phyloP scores from a whole-genome alignment of 2,113 vertebrate genomes.

The Nesospiza acunhae region DNA sequence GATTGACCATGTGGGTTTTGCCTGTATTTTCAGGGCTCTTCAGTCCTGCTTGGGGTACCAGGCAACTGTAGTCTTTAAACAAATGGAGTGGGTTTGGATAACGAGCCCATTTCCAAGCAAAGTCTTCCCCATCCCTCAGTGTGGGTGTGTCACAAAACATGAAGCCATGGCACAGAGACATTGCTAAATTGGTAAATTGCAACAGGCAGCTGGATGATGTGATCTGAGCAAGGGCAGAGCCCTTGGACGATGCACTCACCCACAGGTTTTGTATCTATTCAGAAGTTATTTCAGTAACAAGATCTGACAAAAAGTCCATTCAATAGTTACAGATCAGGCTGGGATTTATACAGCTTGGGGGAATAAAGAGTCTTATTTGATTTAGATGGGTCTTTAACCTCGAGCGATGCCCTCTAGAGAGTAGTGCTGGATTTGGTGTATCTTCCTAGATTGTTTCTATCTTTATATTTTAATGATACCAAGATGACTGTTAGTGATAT shows the following conservation, averaged over 20 bases:
- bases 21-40: neutral
- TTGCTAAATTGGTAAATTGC: neutral
- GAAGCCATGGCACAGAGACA: neutral
- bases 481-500: conserved; percentile 5
- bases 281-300: conserved; percentile 44
- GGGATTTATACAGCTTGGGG: conserved; percentile 32
- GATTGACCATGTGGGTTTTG: neutral
- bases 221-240: neutral
- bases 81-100: neutral
- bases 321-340: conserved; percentile 14
- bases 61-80: neutral
- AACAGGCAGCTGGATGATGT: neutral
- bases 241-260: neutral
- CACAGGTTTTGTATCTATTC: neutral
- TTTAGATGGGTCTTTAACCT: conserved; percentile 47
- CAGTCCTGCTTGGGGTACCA: neutral
- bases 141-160: neutral
- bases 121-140: neutral
- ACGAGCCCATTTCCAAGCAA: neutral
- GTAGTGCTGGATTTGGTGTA: neutral
- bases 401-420: neutral
- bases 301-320: conserved; percentile 48
- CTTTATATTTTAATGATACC: conserved; percentile 23
- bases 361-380: conserved; percentile 37
- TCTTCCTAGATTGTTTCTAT: conserved; percentile 30